Conservation (phyloP, 2,113 vertebrate species). For the Rafetus swinhoei region DNA sequence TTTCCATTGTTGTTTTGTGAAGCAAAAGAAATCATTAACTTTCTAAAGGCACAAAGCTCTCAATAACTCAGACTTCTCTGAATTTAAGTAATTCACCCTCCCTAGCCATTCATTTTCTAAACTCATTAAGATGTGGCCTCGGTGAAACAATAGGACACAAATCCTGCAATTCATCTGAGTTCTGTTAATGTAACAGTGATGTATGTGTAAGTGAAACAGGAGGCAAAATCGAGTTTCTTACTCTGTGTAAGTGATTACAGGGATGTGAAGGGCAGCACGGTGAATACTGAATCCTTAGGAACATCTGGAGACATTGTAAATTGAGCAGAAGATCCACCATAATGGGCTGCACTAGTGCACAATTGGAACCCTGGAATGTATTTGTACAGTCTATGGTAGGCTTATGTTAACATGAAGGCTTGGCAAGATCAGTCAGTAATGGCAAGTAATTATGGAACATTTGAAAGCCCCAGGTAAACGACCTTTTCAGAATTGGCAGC, state of each 20-base stretch:
- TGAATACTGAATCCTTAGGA: conserved; percentile 21
- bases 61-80: not conserved
- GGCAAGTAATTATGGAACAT: conserved; percentile 64
- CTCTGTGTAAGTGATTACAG: conserved; percentile 42
- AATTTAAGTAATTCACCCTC: conserved; percentile 11
- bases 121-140: not conserved
- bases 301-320: conserved; percentile 26
- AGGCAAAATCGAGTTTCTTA: conserved; percentile 29
- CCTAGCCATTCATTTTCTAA: conserved; percentile 14
- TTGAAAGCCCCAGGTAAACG: conserved; percentile 71
- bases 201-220: rapidly evolving
- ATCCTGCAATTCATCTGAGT: not conserved
- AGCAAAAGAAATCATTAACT: not conserved
- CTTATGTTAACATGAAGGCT: conserved; percentile 52
- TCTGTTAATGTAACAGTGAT: rapidly evolving
- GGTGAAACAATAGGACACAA: not conserved
- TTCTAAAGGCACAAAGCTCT: not conserved
- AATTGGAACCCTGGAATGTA: conserved; percentile 38
- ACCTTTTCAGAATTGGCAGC: conserved; percentile 70
- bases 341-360: not conserved
- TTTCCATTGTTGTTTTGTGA: not conserved
- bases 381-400: conserved; percentile 40
- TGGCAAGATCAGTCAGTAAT: conserved; percentile 57
- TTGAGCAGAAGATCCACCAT: conserved; percentile 25
- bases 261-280: conserved; percentile 11